Evolutionary conservation across 2,888 invertebrate genomes (phyloP).

Genomic region (Aphidoletes aphidimyza): DNA sequence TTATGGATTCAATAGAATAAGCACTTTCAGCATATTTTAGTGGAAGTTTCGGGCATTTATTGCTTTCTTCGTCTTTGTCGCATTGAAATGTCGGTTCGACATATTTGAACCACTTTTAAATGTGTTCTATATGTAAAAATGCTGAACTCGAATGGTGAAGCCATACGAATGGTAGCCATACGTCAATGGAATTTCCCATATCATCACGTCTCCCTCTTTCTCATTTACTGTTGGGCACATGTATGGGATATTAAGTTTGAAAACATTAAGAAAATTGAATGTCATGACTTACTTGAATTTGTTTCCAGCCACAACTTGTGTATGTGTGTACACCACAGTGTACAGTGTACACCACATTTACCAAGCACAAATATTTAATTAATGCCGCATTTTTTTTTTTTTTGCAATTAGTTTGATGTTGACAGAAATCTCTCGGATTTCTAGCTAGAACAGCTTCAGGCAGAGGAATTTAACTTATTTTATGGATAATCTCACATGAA

Average conservation of each 20-base stretch:
- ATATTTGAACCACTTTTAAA: constrained; percentile 8
- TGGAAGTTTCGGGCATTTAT: background rate
- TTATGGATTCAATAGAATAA: constrained; percentile 16
- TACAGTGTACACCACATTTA: background rate
- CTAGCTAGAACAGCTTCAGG: background rate
- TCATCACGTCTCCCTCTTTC: too few species aligned
- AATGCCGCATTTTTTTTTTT: background rate
- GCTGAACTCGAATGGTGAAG: background rate
- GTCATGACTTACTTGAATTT: background rate
- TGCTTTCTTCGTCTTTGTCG: background rate
- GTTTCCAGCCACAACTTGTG: background rate
- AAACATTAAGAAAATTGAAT: constrained; percentile 41
- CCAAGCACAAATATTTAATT: constrained; percentile 28
- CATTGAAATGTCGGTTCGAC: constrained; percentile 10
- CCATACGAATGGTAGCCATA: background rate
- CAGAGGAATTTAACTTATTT: background rate
- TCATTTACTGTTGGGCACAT: too few species aligned
- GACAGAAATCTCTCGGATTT: background rate
- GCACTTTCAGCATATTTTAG: background rate
- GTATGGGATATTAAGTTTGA: background rate
- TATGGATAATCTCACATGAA: background rate
- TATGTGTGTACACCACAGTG: background rate
- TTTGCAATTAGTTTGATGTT: background rate
- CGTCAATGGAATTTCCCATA: background rate
- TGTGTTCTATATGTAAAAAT: background rate